Evolutionary conservation across 2,888 invertebrate species (phyloP), one percentile per base, ranked within the genome.

Genomic region (Heliconius hortense): DNA sequence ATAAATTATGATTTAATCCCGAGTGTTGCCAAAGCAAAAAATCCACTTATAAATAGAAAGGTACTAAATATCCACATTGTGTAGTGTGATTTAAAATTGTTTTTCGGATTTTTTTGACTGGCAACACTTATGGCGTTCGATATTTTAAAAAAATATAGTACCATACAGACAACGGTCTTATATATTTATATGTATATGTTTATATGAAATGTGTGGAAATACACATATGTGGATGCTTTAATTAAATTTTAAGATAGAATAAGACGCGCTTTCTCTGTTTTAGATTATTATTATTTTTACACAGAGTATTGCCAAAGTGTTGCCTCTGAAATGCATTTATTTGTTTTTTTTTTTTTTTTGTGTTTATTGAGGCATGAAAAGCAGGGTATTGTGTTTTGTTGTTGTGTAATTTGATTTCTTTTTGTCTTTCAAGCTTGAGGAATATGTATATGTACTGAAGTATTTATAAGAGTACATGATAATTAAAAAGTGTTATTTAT

Each of bases 151-250:
- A 28, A 63, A 35, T 62, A 63, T 69, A 70, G 26, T 43, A 21
- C 63, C n/a, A 26, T 59, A 66, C 56, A n/a, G n/a, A 69, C 35
- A 66, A 76, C 76, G 73, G 76, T 78, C 79, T 78, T 80, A 26
- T 26, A 60, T 60, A 60, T 60, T 77, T 77, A 79, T 75, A 79
- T 77, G 79, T 78, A 77, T 77, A 78, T 78, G 78, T 78, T 66
- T 79, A 79, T 78, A 80, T 78, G 75, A 80, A 86, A 86, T 86
- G 85, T 88, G 89, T 90, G 86, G 82, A 81, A 80, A 86, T 85
- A 69, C 89, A 92, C 89, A 89, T 88, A 88, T 85, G 86, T 86
- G 87, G 84, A 92, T 90, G 93, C 93, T 94, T 94, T 94, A 94
- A 94, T 89, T 93, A 94, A 86, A 89, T 82, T 88, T 80, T 93